Evolutionary conservation across 2,888 invertebrate genomes (phyloP), one percentile per base, ranked within the genome.

Genomic region (Brenthis ino): DNA sequence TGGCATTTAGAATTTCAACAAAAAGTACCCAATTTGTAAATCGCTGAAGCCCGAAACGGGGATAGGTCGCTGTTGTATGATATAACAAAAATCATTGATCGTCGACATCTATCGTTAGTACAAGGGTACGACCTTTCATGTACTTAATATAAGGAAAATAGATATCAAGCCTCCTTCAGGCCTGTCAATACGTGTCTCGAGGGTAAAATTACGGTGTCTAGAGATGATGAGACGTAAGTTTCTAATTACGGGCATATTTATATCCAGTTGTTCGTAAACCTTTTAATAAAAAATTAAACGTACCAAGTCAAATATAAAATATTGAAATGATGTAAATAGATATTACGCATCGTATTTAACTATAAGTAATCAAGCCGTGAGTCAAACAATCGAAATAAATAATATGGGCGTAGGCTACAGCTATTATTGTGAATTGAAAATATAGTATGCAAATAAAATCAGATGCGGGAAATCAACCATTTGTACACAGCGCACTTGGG

Each of bases 81-180:
- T 43, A 43, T 43, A 43, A 43, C 37, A 24, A 60, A 60, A 50
- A 50, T 5, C 16, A 33, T 50, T 28, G n/a, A 50, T 16, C 48
- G n/a, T 5, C 1, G 48, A 58, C 28, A 28, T 48, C 8, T 58
- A 2, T 50, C 50, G n/a, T 58, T 48, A 48, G n/a, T 60, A 48
- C 50, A 50, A 48, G 24, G 14, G 24, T 2, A 12, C 28, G 12
- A 28, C 48, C 50, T n/a, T 60, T 28, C n/a, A 24, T 28, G 11
- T 50, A 67, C 43, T 57, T 57, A 68, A 67, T 53, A 68, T 24
- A 55, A 71, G 55, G 14, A 37, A 61, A 73, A 69, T 72, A 70
- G 67, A 48, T 65, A 65, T 73, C 70, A 72, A 64, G 66, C 71
- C 69, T 65, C 43, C 67, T 66, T 73, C 75, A 72, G 67, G 60